A percentile compares a stretch with the other conserved stretches of the same genome.
Evolutionary conservation across 1,140 invertebrate species (phyloP).

Genomic region (Bicyclus anynana): DNA sequence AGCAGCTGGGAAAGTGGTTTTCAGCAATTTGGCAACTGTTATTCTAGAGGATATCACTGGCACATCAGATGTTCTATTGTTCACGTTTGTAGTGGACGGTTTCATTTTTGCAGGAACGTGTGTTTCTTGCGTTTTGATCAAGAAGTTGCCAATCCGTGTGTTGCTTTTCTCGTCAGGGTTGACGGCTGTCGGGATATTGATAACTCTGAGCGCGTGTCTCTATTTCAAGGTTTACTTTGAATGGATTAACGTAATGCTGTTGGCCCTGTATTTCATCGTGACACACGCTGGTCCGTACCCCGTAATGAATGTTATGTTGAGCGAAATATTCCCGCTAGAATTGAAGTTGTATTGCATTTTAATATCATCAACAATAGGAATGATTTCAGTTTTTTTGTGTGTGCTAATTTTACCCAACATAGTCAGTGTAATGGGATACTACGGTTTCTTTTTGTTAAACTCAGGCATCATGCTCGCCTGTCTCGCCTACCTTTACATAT

Average conservation of each 20-base stretch:
- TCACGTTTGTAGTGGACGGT: constrained; percentile 19
- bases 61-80: constrained; percentile 12
- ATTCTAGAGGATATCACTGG: constrained; percentile 25
- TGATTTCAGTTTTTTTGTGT: neutral
- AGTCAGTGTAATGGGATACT: neutral
- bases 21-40: constrained; percentile 17
- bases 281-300: constrained; percentile 16
- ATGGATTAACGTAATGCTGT: constrained; percentile 20
- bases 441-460: neutral
- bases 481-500: neutral
- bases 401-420: neutral
- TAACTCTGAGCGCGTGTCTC: constrained; percentile 1
- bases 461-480: neutral
- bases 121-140: constrained; percentile 16
- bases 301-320: constrained; percentile 16
- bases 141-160: constrained; percentile 22
- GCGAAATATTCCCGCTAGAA: constrained; percentile 19
- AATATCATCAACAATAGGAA: neutral
- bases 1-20: constrained; percentile 17
- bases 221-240: constrained; percentile 13
- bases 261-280: constrained; percentile 23
- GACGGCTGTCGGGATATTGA: constrained; percentile 12
- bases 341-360: constrained; percentile 3
- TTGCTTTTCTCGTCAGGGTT: neutral
- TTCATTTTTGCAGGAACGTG: constrained; percentile 14